A percentile compares a stretch with the other conserved stretches of the same genome.
phyloP scores from a whole-genome alignment of 1,140 invertebrate genomes.

The Drosophila neocordata region DNA sequence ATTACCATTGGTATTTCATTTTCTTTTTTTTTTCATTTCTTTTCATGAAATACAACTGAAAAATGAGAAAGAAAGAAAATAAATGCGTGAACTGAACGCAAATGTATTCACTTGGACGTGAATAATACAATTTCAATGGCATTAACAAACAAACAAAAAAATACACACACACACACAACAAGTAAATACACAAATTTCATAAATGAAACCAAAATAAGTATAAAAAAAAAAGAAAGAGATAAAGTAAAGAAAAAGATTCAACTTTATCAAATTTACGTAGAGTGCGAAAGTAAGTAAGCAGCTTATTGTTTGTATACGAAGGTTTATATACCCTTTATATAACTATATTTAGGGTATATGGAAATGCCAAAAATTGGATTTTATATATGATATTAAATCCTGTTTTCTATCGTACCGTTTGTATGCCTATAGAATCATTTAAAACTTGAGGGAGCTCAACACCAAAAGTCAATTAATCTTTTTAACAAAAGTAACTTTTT shows the following conservation, averaged over 20 bases:
- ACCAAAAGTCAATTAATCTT: no score
- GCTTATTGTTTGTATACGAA: constrained; percentile 51
- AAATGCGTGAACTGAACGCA: constrained; percentile 60
- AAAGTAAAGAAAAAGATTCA: constrained; percentile 41
- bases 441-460: no score
- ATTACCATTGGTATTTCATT: constrained; percentile 38
- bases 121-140: constrained; percentile 79
- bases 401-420: no score
- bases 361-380: no score
- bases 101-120: constrained; percentile 71
- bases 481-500: no score
- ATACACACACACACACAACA: neutral
- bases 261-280: constrained; percentile 57
- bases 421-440: no score
- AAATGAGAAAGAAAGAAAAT: neutral
- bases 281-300: constrained; percentile 42
- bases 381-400: no score
- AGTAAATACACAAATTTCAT: constrained; percentile 60
- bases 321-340: neutral
- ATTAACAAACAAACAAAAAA: constrained; percentile 49
- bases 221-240: no score
- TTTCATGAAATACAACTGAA: constrained; percentile 9
- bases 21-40: constrained; percentile 22
- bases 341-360: no score
- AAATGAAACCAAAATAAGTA: constrained; percentile 56